Evolutionary conservation across 2,113 vertebrate species (phyloP).

Genomic region (Plecturocebus donacophilus): DNA sequence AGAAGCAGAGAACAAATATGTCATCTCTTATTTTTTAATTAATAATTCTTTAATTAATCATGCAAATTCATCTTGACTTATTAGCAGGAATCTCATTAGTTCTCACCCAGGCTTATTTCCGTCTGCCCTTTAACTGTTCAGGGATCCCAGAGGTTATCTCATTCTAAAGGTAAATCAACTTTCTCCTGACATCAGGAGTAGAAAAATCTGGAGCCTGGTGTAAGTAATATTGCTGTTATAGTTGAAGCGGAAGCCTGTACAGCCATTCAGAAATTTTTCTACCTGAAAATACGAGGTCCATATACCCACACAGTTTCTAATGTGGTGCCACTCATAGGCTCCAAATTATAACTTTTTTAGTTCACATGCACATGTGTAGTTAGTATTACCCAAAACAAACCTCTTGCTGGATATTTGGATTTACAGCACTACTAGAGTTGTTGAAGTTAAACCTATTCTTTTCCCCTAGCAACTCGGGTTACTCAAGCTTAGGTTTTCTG

Average conservation of each 20-base stretch:
- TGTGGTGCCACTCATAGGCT: neutral
- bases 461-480: neutral
- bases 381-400: neutral
- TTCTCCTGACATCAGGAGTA: neutral
- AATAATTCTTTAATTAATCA: constrained; percentile 22
- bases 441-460: neutral
- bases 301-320: too few relatives aligned
- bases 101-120: neutral
- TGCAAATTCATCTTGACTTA: neutral
- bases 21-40: neutral
- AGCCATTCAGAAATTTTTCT: neutral
- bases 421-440: neutral
- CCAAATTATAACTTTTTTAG: neutral
- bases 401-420: neutral
- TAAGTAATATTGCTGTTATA: neutral
- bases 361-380: neutral
- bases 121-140: neutral
- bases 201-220: neutral
- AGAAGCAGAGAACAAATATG: neutral
- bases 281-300: neutral
- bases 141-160: neutral
- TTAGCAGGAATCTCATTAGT: neutral
- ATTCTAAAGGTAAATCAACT: neutral
- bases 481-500: neutral
- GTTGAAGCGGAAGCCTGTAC: neutral